Conservation (phyloP, 2,888 invertebrate genomes). For the Epinotia demarniana region DNA sequence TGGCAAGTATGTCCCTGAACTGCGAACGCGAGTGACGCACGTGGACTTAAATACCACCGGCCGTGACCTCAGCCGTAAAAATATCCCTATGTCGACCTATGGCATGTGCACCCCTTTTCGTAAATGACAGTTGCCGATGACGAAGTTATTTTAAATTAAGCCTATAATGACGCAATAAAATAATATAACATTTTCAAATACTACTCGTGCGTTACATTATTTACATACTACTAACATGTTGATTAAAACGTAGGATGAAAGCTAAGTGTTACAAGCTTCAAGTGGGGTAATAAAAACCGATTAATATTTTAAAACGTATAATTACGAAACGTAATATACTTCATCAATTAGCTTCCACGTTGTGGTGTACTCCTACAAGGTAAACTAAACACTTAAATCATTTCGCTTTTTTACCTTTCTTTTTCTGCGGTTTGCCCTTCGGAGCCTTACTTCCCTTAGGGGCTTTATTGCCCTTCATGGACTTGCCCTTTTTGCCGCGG, state of each 20-base stretch:
- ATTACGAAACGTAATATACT: slow-evolving; percentile 35
- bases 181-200: not conserved
- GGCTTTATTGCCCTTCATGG: slow-evolving; percentile 51
- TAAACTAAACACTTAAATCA: slow-evolving; percentile 47
- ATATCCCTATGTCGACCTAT: slow-evolving; percentile 56
- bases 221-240: not conserved
- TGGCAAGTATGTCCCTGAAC: slow-evolving; percentile 81
- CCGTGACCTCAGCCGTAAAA: slow-evolving; percentile 76
- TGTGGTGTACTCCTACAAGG: not conserved
- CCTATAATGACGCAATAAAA: not conserved
- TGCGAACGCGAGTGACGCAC: slow-evolving; percentile 78
- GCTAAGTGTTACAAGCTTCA: slow-evolving; percentile 13
- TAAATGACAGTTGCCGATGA: slow-evolving; percentile 22
- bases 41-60: slow-evolving; percentile 71
- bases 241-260: slow-evolving; percentile 8
- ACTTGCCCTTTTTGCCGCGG: slow-evolving; percentile 71
- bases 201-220: not conserved
- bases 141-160: slow-evolving; percentile 14
- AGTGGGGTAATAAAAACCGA: slow-evolving; percentile 5
- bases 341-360: slow-evolving; percentile 27
- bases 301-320: slow-evolving; percentile 16
- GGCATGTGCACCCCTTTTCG: slow-evolving; percentile 22
- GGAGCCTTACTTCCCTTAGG: slow-evolving; percentile 48
- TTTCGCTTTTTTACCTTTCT: slow-evolving; percentile 70
- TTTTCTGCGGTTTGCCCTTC: slow-evolving; percentile 55